Base-by-base conservation (phyloP, 1,140 invertebrate genomes). In the Cherax quadricarinatus region DNA sequence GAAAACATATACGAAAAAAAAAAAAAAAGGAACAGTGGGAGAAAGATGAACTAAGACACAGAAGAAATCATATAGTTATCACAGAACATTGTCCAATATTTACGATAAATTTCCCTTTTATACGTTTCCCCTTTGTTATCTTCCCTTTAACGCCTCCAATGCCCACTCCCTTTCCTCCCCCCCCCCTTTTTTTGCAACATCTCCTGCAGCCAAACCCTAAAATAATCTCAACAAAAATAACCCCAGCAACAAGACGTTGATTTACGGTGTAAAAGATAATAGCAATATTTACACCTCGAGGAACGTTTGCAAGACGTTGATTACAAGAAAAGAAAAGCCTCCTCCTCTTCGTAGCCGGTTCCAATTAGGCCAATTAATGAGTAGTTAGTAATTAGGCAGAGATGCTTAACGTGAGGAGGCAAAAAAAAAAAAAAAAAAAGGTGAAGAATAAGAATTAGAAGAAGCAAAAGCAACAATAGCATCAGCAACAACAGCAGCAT, bases 281-380 rank as follows among this genome's bases (percentile, higher is more conserved):
- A 81, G 24, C 73, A 53, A n/a, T 78, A 75, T 87, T 53, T 48
- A 49, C 16, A 66, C 51, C 66, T 86, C 14, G 49, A 48, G 85
- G 73, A 18, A 49, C 51, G 51, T 75, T 53, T 88, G 78, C 70
- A 48, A 10, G 48, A 41, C 24, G 12, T 66, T 60, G 41, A 62
- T 85, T 70, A 48, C 24, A 48, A 85, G 30, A 49, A 49, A 51
- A 12, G 48, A 82, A 57, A 18, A 16, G 5, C 5, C 10, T 0
- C 30, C 7, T 21, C 24, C 66, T n/a, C 83, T 48, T n/a, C 89
- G 87, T 81, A 82, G 18, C 41, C 82, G 62, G 9, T n/a, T 73
- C 90, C 66, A 91, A 91, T 91, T 86, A 91, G 78, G 85, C 48
- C 85, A 79, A 79, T 91, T 91, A 91, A 91, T 91, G 84, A 70